Percentiles rank a stretch among this genome's conserved stretches.
Conservation (phyloP, 2,888 invertebrate genomes). For the Osmoderma eremita region DNA sequence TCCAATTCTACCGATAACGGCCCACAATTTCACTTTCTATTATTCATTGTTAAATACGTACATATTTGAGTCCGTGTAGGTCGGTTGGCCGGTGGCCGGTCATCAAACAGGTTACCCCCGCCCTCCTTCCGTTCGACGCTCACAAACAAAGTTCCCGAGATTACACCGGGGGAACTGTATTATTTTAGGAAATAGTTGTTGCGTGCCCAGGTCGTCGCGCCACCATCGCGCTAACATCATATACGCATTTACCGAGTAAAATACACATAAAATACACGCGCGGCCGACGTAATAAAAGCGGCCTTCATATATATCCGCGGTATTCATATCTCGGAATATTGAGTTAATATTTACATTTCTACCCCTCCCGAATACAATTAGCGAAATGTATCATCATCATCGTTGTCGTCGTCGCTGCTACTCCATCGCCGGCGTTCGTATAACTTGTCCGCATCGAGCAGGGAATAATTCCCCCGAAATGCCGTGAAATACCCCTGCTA, state of each 20-base stretch:
- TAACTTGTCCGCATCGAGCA: background rate
- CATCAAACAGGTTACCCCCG: conserved; percentile 1
- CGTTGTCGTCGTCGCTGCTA: background rate
- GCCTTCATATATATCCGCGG: conserved; percentile 11
- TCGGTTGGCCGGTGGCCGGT: background rate
- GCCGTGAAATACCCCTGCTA: conserved; percentile 3
- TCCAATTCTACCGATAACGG: conserved; percentile 5
- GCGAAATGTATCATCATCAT: conserved; percentile 27
- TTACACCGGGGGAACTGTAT: conserved; percentile 16
- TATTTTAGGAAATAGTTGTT: conserved; percentile 34
- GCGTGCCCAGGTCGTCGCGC: conserved; percentile 6
- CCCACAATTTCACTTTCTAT: conserved; percentile 27
- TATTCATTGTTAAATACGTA: conserved; percentile 27
- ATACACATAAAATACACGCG: conserved; percentile 3
- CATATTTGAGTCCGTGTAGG: conserved; percentile 6
- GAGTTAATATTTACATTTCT: conserved; percentile 37
- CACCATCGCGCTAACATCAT: conserved; percentile 23
- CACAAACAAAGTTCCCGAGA: conserved; percentile 19
- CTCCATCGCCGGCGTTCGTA: background rate
- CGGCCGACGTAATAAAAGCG: conserved; percentile 12
- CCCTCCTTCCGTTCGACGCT: background rate
- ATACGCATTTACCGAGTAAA: conserved; percentile 12
- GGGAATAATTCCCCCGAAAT: conserved; percentile 20
- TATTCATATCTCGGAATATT: conserved; percentile 31
- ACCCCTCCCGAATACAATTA: conserved; percentile 33